Evolutionary conservation across 2,113 vertebrate species (phyloP), one percentile per base, ranked within the genome.

Genomic region (Jacana jacana): DNA sequence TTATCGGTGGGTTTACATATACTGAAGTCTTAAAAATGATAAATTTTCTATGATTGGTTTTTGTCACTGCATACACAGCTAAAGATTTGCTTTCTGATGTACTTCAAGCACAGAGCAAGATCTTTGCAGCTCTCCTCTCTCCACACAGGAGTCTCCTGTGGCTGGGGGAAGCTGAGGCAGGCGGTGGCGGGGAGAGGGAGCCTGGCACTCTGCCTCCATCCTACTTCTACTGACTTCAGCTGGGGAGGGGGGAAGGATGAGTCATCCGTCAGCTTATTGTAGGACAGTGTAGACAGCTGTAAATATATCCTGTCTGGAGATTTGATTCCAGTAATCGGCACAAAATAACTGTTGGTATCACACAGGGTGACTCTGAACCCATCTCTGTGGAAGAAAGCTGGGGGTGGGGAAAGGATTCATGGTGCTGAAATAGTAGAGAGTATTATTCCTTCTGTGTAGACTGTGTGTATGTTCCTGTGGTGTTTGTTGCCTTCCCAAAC

Each of bases 291-390:
- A 95, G 95, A 94, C 83, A 92, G 93, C 80, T 96, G 96, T 94
- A 95, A 97, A 96, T 94, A 95, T 93, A 97, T 97, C 96, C 96
- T 97, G 97, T 96, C 97, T 97, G 94, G 94, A 96, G 93, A 96
- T 94, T 88, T 68, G 64, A 95, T 97, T 98, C 88, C 95, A 93
- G 89, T 97, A 97, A 97, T 97, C 94, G 80, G 93, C 95, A 93
- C 94, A 96, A 90, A 97, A 97, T 97, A 97, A 81, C 83, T 37
- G 22, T 6, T 97, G 95, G 96, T 93, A 95, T 96, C 91, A 96
- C 72, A 19, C 68, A 57, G 83, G 49, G 78, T 71, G 86, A 76
- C 57, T 20, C 70, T 57, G 90, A 87, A 55, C 71, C 76, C 0
- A 4, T 65, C 90, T 76, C 0, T 0, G 46, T 93, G 63, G 52